These are phyloP conservation scores for Euleptes europaea DNA, from an alignment of 2,113 vertebrate species.

Conservation along the genomic window DNA sequence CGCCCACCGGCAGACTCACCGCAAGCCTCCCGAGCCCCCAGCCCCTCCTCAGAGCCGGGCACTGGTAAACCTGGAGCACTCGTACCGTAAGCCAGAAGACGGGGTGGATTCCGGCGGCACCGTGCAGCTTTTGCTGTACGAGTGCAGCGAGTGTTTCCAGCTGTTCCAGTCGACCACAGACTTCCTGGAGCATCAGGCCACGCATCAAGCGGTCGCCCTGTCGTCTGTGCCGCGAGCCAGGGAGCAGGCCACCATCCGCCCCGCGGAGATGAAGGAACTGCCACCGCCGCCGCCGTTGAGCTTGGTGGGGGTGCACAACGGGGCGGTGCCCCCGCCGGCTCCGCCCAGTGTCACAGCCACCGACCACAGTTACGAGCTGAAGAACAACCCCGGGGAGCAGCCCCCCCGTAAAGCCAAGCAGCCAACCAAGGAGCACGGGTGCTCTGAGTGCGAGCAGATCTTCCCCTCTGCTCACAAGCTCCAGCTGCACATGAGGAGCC, in stretches of 20 bases:
- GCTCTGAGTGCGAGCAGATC: slow-evolving; percentile 58
- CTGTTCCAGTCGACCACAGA: slow-evolving; percentile 70
- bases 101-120: slow-evolving; percentile 20
- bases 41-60: slow-evolving; percentile 45
- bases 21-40: slow-evolving; percentile 47
- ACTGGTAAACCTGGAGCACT: slow-evolving; percentile 71
- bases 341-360: slow-evolving; percentile 30
- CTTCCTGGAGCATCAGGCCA: slow-evolving; percentile 73
- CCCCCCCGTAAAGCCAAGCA: not conserved
- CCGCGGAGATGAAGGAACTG: slow-evolving; percentile 16
- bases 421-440: slow-evolving; percentile 51
- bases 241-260: slow-evolving; percentile 8
- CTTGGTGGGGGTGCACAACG: not conserved
- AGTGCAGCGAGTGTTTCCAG: slow-evolving; percentile 72
- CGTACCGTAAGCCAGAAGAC: slow-evolving; percentile 60
- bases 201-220: slow-evolving; percentile 50
- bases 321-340: not conserved
- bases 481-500: slow-evolving; percentile 59
- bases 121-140: slow-evolving; percentile 73
- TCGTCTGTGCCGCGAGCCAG: not conserved
- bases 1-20: slow-evolving; percentile 80
- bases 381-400: slow-evolving; percentile 29
- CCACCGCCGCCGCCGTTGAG: not conserved
- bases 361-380: slow-evolving; percentile 66
- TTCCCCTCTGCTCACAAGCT: slow-evolving; percentile 59